Conservation (phyloP, 2,888 invertebrate genomes). For the Eupithecia subumbrata region DNA sequence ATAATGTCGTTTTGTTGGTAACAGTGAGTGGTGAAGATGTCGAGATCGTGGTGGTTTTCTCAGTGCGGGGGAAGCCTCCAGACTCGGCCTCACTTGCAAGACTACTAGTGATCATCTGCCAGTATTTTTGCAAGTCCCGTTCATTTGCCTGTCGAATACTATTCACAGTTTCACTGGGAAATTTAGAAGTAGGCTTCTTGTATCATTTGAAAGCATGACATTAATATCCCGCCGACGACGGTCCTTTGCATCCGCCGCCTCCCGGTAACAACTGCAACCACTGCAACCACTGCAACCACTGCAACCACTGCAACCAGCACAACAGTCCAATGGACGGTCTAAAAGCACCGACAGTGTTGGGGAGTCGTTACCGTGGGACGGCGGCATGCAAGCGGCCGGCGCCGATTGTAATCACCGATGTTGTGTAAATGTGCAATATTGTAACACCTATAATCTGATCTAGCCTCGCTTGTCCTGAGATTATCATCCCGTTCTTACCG, state of each 20-base stretch:
- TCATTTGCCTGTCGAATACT: conserved; percentile 78
- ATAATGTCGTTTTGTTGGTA: neutral
- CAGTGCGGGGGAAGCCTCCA: conserved; percentile 62
- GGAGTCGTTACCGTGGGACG: conserved; percentile 15
- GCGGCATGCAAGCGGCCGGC: conserved; percentile 59
- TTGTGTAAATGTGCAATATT: conserved; percentile 79
- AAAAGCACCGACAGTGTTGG: neutral
- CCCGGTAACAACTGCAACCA: no score
- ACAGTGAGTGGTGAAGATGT: neutral
- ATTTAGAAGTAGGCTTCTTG: conserved; percentile 80
- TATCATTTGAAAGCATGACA: conserved; percentile 79
- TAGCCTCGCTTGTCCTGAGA: conserved; percentile 83
- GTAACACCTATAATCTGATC: conserved; percentile 78
- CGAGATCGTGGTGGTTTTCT: conserved; percentile 51
- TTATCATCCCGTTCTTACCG: conserved; percentile 81
- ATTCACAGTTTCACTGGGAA: conserved; percentile 78
- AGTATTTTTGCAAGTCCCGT: conserved; percentile 79
- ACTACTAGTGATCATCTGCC: conserved; percentile 67
- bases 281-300: no score
- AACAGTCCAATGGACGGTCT: neutral
- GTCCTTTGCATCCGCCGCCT: conserved; percentile 53
- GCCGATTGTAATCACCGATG: conserved; percentile 69
- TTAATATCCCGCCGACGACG: conserved; percentile 73
- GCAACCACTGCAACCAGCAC: neutral
- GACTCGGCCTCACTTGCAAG: conserved; percentile 75